Evolutionary conservation across 1,140 invertebrate species (phyloP).

Genomic region (Acromyrmex heyeri): DNA sequence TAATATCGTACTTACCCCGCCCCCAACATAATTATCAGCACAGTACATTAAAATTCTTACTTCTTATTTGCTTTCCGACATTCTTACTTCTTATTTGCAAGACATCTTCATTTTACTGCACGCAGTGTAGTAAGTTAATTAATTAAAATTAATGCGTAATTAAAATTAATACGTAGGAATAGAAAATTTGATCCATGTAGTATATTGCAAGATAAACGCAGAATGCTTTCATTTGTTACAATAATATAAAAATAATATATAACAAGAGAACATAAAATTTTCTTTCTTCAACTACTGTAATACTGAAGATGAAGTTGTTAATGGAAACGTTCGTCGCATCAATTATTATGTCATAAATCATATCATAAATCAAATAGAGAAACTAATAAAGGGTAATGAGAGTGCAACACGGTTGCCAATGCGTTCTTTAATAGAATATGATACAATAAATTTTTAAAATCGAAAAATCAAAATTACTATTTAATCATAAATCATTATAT

Average conservation of each 20-base stretch:
- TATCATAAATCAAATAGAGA: no score
- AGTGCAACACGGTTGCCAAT: no score
- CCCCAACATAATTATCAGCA: background rate
- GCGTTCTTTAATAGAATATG: no score
- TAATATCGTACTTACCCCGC: background rate
- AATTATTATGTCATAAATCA: no score
- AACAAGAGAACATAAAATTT: background rate
- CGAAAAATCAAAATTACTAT: background rate
- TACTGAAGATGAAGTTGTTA: no score
- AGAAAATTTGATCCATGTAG: background rate
- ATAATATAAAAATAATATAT: background rate
- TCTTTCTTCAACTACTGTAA: no score
- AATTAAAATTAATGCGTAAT: conserved; percentile 3
- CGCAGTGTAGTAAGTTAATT: background rate
- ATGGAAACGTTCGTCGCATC: no score
- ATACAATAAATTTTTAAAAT: background rate
- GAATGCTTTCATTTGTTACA: background rate
- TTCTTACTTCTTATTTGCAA: background rate
- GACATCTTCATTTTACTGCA: background rate
- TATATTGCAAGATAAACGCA: background rate
- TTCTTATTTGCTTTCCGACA: background rate
- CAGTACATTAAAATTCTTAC: background rate
- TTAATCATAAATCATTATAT: background rate
- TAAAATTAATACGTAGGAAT: background rate
- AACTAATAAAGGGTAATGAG: no score